These are phyloP conservation scores for Sebastes dallii DNA, from an alignment of 2,797 vertebrate genomes.

Conservation along the genomic window DNA sequence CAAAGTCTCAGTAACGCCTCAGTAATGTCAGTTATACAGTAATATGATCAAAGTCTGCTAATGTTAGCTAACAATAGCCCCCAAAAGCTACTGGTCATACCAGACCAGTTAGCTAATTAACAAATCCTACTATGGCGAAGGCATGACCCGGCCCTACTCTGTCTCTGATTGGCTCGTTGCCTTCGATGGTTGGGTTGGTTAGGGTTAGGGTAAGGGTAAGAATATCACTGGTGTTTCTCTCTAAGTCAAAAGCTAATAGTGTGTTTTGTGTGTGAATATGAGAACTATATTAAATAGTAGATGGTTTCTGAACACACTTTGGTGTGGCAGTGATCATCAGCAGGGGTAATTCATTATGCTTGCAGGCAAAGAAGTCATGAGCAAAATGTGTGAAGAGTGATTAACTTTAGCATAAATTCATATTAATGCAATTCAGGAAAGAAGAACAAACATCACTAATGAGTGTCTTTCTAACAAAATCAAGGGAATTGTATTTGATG, in stretches of 20 bases:
- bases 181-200: background rate
- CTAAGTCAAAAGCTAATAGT: background rate
- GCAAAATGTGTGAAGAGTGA: conserved; percentile 7
- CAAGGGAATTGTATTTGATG: background rate
- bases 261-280: background rate
- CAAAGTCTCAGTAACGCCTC: background rate
- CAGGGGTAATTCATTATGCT: background rate
- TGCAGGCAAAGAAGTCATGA: background rate
- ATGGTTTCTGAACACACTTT: background rate
- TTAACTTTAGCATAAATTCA: conserved; percentile 20
- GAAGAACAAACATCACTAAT: conserved; percentile 1
- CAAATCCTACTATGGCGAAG: background rate
- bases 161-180: background rate
- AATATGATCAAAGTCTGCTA: background rate
- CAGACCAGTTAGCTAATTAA: background rate
- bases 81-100: background rate
- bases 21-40: background rate
- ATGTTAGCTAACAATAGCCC: background rate
- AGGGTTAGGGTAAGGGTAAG: background rate
- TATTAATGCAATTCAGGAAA: background rate
- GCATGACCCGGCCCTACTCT: no score
- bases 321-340: background rate
- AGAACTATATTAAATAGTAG: background rate
- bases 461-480: conserved; percentile 11
- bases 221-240: background rate